Conservation (phyloP, 2,888 invertebrate genomes). For the Ichneumoninae sp. region DNA sequence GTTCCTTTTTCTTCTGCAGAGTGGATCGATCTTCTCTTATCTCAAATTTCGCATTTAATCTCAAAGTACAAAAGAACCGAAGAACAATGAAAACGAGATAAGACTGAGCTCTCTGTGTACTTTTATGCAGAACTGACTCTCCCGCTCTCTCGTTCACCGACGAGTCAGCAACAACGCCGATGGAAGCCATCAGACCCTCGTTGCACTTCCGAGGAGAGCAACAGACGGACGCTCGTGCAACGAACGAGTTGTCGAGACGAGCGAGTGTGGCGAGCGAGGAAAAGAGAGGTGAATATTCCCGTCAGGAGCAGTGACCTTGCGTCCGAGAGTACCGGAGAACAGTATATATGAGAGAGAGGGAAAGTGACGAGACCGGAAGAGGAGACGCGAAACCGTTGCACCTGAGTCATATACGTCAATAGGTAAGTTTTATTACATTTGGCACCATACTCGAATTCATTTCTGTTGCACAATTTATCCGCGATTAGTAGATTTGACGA, state of each 20-base stretch:
- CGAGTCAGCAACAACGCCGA: slow-evolving; percentile 32
- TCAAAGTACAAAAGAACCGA: slow-evolving; percentile 2
- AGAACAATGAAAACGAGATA: slow-evolving; percentile 48
- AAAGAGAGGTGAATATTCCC: slow-evolving; percentile 8
- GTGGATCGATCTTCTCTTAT: not conserved
- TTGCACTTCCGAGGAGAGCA: slow-evolving; percentile 51
- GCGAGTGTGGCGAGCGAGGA: slow-evolving; percentile 2
- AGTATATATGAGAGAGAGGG: not conserved
- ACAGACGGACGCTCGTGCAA: slow-evolving; percentile 38
- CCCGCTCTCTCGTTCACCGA: slow-evolving; percentile 16
- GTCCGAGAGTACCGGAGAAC: slow-evolving; percentile 22
- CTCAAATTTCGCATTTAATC: not conserved
- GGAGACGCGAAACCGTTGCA: slow-evolving; percentile 25
- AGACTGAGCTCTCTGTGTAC: slow-evolving; percentile 16
- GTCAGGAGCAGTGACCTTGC: slow-evolving; percentile 61
- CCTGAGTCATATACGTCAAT: not conserved
- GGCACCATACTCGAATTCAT: not conserved
- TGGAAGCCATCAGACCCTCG: slow-evolving; percentile 22
- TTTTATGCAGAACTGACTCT: slow-evolving; percentile 22
- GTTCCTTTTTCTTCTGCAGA: slow-evolving; percentile 7
- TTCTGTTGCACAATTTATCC: not conserved
- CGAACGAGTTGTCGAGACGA: slow-evolving; percentile 32
- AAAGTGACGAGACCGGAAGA: slow-evolving; percentile 49
- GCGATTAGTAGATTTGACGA: slow-evolving; percentile 25
- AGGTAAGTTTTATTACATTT: slow-evolving; percentile 7